Base-by-base conservation (phyloP, 2,888 invertebrate genomes). In the Lasioglossum malachurum region DNA sequence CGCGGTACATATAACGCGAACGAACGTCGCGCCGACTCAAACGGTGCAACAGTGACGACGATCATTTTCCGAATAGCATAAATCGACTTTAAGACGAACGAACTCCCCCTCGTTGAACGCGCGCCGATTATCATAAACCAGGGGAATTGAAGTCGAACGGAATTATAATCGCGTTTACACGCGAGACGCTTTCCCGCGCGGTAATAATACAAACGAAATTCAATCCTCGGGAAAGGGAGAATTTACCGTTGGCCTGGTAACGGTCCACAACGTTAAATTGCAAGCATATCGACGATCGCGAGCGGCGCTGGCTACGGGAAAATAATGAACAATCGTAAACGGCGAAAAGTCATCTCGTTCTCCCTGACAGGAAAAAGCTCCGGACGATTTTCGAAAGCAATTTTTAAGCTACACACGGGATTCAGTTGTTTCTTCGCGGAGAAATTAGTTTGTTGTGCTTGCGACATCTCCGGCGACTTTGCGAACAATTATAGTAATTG, bases 1-100 rank as follows among this genome's bases (percentile, higher is more conserved):
- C 79, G 77, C 71, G 73, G 12, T 57, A 53, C 53, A 84, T 76
- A 38, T 72, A 89, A 86, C 53, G 85, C 44, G 71, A 80, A 75
- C 74, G 57, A 74, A 10, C 5, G n/a, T 71, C 38, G n/a, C 38
- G 38, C 78, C 78, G 78, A 41, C 16, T 44, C 16, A 27, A 16
- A 35, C 35, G 16, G n/a, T 10, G 14, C 57, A 31, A 38, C 46
- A 38, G 5, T 16, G 41, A 23, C 72, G 71, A 49, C 53, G 4
- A 31, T 41, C n/a, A 35, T 49, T 77, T 44, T 44, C 44, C 44
- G 44, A 4, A 14, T 44, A 3, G 44, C 0, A 44, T 4, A 44
- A 44, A 44, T 14, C 44, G 44, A 44, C 44, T 44, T 31, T n/a
- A 64, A 73, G 78, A 75, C 44, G 19, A 69, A 73, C 73, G 27